Base-by-base conservation (phyloP, 2,113 vertebrate genomes). In the Phocoena phocoena region DNA sequence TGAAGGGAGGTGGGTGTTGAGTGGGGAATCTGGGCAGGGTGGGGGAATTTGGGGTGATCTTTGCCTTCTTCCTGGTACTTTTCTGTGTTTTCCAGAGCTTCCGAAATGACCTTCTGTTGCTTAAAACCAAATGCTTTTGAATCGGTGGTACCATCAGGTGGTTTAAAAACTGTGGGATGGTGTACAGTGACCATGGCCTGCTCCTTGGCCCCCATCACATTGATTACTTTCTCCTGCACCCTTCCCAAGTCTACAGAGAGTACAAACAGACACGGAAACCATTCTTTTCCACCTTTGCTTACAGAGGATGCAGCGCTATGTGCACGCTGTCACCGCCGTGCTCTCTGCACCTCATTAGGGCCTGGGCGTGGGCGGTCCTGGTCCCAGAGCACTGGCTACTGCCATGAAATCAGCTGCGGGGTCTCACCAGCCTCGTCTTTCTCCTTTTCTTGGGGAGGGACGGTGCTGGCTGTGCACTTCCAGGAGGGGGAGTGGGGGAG, bases 231-330 rank as follows among this genome's bases (percentile, higher is more conserved):
- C 38, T 38, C 11, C 8, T 0, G 18, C 4, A 0, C 23, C n/a
- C 41, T 12, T 63, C 55, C 50, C 33, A 28, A 28, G 58, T 12
- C 65, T 36, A 3, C 33, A 9, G 53, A 26, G n/a, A 17, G 23
- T 1, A 7, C 8, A 23, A 0, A 10, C 0, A 15, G n/a, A 33
- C 10, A 0, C 2, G 23, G 8, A 15, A 7, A 5, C 12, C 15
- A 7, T 38, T 28, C 12, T 1, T 38, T n/a, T 5, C 62, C 20
- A 4, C 6, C 15, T 26, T 28, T 17, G 86, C 50, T 18, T 0
- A 21, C 13, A 1, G 23, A 23, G 58, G 26, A 28, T 2, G 4
- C 44, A 2, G 47, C 8, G 4, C 14, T 18, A 8, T 1, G 21
- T 17, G 1, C 23, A 1, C 1, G 33, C 2, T 4, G 38, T 15